These are phyloP conservation scores for Venturia canescens DNA, from an alignment of 1,140 invertebrate genomes.

Conservation along the genomic window DNA sequence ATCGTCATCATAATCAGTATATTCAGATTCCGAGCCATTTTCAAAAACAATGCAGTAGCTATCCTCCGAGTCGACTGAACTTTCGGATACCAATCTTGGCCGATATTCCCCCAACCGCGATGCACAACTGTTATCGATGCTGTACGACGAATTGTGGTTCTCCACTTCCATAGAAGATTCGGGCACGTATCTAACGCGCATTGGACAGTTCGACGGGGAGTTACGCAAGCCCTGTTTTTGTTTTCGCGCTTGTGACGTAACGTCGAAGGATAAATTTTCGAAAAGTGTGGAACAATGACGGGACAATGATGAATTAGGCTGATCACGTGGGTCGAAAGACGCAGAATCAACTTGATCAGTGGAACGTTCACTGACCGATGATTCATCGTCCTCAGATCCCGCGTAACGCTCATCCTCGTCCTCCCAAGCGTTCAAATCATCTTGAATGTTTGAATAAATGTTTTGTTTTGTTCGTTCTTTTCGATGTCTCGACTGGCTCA, in stretches of 20 bases:
- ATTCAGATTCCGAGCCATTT: conserved; percentile 51
- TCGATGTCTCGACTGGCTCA: conserved; percentile 64
- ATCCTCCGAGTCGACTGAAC: conserved; percentile 73
- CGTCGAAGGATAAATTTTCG: conserved; percentile 6
- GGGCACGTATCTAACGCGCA: conserved; percentile 48
- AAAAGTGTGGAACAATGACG: not conserved
- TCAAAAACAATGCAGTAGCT: conserved; percentile 72
- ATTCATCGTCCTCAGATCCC: conserved; percentile 13
- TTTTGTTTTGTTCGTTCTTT: conserved; percentile 60
- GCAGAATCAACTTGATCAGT: not conserved
- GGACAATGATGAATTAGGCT: not conserved
- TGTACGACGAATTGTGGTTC: not conserved
- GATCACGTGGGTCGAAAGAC: too few species aligned
- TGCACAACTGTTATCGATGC: not conserved
- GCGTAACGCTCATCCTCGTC: conserved; percentile 49
- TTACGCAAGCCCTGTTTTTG: conserved; percentile 39
- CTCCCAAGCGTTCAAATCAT: conserved; percentile 61
- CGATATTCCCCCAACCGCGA: conserved; percentile 45
- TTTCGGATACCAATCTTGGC: conserved; percentile 64
- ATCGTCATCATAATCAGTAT: conserved; percentile 44
- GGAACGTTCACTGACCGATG: not conserved
- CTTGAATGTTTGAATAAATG: conserved; percentile 57
- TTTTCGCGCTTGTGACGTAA: conserved; percentile 44
- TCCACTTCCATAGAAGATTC: conserved; percentile 40
- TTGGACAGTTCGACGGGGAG: conserved; percentile 24